phyloP scores from a whole-genome alignment of 2,797 vertebrate species.

The Muraenolepis orangiensis region DNA sequence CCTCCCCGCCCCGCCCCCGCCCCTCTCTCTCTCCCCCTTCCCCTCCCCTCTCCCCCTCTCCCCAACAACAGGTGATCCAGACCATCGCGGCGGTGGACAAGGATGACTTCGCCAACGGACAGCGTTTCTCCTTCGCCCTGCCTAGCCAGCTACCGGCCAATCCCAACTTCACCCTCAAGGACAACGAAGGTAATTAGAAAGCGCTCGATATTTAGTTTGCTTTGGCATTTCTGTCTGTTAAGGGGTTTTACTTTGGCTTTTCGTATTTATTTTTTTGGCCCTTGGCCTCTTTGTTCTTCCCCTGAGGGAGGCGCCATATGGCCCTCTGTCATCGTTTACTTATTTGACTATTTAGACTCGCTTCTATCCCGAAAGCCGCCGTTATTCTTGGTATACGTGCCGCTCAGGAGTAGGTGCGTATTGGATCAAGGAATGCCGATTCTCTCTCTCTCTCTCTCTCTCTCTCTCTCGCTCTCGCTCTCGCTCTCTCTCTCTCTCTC shows the following conservation, averaged over 20 bases:
- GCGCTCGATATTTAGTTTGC: conserved; percentile 46
- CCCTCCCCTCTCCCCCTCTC: background rate
- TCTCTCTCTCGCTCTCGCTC: too few species aligned
- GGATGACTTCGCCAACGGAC: conserved; percentile 93
- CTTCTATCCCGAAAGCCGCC: background rate
- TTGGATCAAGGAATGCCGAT: too few species aligned
- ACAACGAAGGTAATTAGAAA: conserved; percentile 91
- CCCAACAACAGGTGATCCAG: conserved; percentile 85
- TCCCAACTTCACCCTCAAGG: conserved; percentile 96
- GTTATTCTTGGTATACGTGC: too few species aligned
- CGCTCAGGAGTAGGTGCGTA: too few species aligned
- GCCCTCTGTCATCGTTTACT: background rate
- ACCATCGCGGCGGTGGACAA: conserved; percentile 90
- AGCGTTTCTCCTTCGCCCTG: conserved; percentile 86
- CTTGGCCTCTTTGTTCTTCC: conserved; percentile 19
- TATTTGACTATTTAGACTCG: background rate
- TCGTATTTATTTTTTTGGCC: conserved; percentile 24
- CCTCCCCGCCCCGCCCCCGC: background rate
- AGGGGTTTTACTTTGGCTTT: background rate
- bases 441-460: too few species aligned
- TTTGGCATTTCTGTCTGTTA: conserved; percentile 50
- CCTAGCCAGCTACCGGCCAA: conserved; percentile 81
- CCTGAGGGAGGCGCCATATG: background rate
- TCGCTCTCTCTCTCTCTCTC: too few species aligned
- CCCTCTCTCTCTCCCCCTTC: background rate